These are phyloP conservation scores for Poeciliopsis occidentalis DNA, from an alignment of 2,113 vertebrate species.

Conservation along the genomic window DNA sequence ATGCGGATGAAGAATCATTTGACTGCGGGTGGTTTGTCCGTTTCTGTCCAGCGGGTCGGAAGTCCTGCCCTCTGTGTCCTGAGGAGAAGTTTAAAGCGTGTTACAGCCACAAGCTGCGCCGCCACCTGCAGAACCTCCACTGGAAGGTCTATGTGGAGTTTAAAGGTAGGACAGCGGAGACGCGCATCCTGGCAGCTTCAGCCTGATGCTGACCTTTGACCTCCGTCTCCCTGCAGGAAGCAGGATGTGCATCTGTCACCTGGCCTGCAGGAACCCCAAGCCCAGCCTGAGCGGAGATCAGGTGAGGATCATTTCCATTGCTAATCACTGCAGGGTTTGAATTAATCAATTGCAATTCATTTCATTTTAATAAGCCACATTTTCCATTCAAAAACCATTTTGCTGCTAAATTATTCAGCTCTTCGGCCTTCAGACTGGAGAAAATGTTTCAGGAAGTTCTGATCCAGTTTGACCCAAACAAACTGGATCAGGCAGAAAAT, in stretches of 20 bases:
- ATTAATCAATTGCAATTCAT: too few species aligned
- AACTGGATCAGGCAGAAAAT: too few species aligned
- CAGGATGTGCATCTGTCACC: constrained; percentile 96
- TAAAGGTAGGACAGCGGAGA: constrained; percentile 82
- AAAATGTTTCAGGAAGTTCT: too few species aligned
- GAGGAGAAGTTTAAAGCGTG: constrained; percentile 94
- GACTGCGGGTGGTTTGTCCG: neutral
- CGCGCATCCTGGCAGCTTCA: too few species aligned
- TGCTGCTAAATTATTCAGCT: too few species aligned
- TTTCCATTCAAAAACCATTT: too few species aligned
- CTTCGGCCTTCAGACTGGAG: too few species aligned
- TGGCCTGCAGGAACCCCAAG: constrained; percentile 88
- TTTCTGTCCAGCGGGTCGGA: constrained; percentile 81
- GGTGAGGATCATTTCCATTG: constrained; percentile 56
- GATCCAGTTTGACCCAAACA: too few species aligned
- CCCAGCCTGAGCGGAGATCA: constrained; percentile 84
- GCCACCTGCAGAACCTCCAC: constrained; percentile 95
- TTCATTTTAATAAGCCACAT: too few species aligned
- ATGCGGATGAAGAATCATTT: neutral
- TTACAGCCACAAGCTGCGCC: constrained; percentile 89
- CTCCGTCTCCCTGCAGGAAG: constrained; percentile 79
- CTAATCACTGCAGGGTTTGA: too few species aligned
- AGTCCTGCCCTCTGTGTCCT: constrained; percentile 91
- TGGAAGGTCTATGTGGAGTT: constrained; percentile 98
- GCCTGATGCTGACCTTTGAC: neutral